Conservation (phyloP, 2,888 invertebrate genomes). For the Rhingia rostrata region DNA sequence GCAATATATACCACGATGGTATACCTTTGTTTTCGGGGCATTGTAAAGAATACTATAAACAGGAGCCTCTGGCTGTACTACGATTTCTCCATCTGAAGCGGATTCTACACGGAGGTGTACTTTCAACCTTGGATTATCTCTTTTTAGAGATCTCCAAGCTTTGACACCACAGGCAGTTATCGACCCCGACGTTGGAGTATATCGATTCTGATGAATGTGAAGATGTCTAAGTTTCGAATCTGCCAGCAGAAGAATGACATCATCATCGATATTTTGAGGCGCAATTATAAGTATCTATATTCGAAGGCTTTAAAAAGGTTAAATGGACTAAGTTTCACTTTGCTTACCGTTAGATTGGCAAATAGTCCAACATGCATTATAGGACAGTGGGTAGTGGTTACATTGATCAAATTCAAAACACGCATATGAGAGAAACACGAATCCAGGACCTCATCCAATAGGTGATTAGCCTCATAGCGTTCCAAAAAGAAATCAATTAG, state of each 20-base stretch:
- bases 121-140: constrained; percentile 85
- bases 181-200: constrained; percentile 85
- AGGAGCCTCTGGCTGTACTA: constrained; percentile 89
- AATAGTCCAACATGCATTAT: constrained; percentile 90
- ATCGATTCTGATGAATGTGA: constrained; percentile 89
- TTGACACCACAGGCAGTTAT: constrained; percentile 84
- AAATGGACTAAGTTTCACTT: neutral
- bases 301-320: neutral
- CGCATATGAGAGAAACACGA: constrained; percentile 86
- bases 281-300: constrained; percentile 86
- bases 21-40: constrained; percentile 86
- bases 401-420: constrained; percentile 88
- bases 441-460: constrained; percentile 89
- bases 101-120: constrained; percentile 89
- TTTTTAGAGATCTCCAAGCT: constrained; percentile 83
- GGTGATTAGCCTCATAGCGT: constrained; percentile 87
- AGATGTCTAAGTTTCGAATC: constrained; percentile 86
- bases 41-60: constrained; percentile 87
- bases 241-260: constrained; percentile 87
- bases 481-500: constrained; percentile 90
- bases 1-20: constrained; percentile 27
- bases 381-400: constrained; percentile 88
- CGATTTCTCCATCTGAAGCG: constrained; percentile 84
- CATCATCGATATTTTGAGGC: constrained; percentile 90
- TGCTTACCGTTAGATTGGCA: constrained; percentile 86